Percentiles rank a stretch among this genome's conserved stretches.
Conservation (phyloP, 1,140 invertebrate species). For the Drosophila kohkoa region DNA sequence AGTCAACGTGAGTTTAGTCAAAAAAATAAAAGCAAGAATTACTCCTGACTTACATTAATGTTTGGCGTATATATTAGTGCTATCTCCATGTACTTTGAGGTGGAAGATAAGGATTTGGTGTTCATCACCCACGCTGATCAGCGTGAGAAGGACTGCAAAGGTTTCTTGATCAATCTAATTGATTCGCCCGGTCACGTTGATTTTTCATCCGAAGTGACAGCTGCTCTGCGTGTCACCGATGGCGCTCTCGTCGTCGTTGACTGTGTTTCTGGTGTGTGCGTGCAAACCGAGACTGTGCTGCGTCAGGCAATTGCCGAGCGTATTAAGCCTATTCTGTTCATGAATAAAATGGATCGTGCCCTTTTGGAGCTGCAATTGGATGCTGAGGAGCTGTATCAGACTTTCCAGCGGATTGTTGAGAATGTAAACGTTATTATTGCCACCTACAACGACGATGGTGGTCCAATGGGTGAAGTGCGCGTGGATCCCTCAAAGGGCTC, state of each 20-base stretch:
- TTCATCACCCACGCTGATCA: slow-evolving; percentile 96
- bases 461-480: slow-evolving; percentile 99
- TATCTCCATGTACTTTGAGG: slow-evolving; percentile 99
- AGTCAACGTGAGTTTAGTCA: slow-evolving; percentile 95
- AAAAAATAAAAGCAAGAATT: background rate
- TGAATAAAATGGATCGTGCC: slow-evolving; percentile 99
- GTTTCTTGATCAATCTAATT: slow-evolving; percentile 99
- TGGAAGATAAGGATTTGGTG: slow-evolving; percentile 95
- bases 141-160: slow-evolving; percentile 94
- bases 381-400: slow-evolving; percentile 99
- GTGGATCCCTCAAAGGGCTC: slow-evolving; percentile 99
- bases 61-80: slow-evolving; percentile 87
- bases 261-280: slow-evolving; percentile 99
- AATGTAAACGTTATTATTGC: slow-evolving; percentile 99
- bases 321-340: slow-evolving; percentile 99
- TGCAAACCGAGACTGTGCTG: slow-evolving; percentile 99
- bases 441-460: slow-evolving; percentile 98
- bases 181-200: slow-evolving; percentile 99
- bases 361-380: slow-evolving; percentile 97
- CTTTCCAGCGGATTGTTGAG: slow-evolving; percentile 99
- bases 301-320: slow-evolving; percentile 99
- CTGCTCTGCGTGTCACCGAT: slow-evolving; percentile 99
- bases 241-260: slow-evolving; percentile 99
- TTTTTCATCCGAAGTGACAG: slow-evolving; percentile 99
- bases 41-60: no score